These are phyloP conservation scores for Trichogramma evanescens DNA, from an alignment of 2,888 invertebrate genomes.

Conservation along the genomic window DNA sequence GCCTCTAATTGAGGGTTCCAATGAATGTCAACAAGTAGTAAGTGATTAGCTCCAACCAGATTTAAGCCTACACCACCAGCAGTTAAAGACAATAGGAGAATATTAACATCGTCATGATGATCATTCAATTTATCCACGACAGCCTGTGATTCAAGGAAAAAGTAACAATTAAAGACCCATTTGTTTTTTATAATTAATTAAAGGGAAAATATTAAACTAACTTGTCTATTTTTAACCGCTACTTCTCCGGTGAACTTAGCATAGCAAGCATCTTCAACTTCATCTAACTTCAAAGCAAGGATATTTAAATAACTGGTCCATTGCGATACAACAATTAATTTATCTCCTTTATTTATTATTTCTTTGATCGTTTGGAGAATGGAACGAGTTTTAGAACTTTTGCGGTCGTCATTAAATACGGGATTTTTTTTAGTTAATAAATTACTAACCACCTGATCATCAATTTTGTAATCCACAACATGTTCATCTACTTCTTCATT, in stretches of 20 bases:
- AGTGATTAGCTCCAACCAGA: slow-evolving; percentile 84
- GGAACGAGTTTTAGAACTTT: slow-evolving; percentile 63
- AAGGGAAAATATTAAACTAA: slow-evolving; percentile 40
- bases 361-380: slow-evolving; percentile 55
- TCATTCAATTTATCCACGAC: slow-evolving; percentile 37
- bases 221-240: slow-evolving; percentile 63
- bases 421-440: slow-evolving; percentile 65
- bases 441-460: slow-evolving; percentile 47
- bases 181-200: neutral
- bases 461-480: slow-evolving; percentile 13
- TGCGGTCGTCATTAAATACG: slow-evolving; percentile 55
- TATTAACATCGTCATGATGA: slow-evolving; percentile 40
- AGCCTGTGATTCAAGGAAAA: slow-evolving; percentile 23
- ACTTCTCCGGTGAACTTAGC: slow-evolving; percentile 65
- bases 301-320: slow-evolving; percentile 81
- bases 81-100: slow-evolving; percentile 78
- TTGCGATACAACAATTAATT: slow-evolving; percentile 83
- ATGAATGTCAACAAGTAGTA: slow-evolving; percentile 84
- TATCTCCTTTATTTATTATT: slow-evolving; percentile 52
- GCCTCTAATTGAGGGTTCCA: slow-evolving; percentile 96
- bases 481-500: slow-evolving; percentile 18
- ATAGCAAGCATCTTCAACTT: slow-evolving; percentile 53
- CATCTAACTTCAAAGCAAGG: slow-evolving; percentile 59
- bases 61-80: slow-evolving; percentile 95
- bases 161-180: neutral